Evolutionary conservation across 64 coral and sea anemone genomes (phyloP).

Genomic region (Actinia tenebrosa): DNA sequence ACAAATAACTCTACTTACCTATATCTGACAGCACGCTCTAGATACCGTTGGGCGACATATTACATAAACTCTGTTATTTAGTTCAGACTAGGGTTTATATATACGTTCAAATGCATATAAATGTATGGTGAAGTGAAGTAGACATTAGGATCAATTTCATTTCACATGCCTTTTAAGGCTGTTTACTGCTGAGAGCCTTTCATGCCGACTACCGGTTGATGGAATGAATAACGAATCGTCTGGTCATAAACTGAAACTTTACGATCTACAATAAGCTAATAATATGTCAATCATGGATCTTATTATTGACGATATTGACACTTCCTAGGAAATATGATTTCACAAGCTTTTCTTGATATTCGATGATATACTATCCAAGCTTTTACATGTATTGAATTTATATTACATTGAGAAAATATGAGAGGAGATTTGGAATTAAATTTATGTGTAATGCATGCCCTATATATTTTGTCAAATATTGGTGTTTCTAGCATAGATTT

Average conservation of each 20-base stretch:
- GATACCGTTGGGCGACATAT: neutral
- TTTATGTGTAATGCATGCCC: neutral
- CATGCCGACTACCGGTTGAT: neutral
- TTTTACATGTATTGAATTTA: neutral
- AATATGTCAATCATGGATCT: neutral
- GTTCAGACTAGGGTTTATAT: neutral
- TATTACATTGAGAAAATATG: neutral
- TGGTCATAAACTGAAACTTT: conserved; percentile 2
- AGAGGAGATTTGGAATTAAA: no score
- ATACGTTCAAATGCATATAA: neutral
- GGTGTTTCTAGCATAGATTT: neutral
- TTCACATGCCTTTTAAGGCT: neutral
- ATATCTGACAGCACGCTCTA: neutral
- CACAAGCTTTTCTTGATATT: no score
- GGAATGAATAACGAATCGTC: neutral
- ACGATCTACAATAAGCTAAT: neutral
- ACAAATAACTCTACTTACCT: neutral
- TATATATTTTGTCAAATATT: neutral
- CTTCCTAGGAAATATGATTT: neutral
- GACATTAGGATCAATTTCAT: neutral
- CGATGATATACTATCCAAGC: neutral
- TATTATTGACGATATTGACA: neutral
- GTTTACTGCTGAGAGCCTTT: neutral
- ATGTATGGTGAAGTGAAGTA: neutral
- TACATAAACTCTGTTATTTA: neutral